These are phyloP conservation scores for Drosophila ezoana DNA, from an alignment of 2,888 invertebrate genomes.

Conservation along the genomic window DNA sequence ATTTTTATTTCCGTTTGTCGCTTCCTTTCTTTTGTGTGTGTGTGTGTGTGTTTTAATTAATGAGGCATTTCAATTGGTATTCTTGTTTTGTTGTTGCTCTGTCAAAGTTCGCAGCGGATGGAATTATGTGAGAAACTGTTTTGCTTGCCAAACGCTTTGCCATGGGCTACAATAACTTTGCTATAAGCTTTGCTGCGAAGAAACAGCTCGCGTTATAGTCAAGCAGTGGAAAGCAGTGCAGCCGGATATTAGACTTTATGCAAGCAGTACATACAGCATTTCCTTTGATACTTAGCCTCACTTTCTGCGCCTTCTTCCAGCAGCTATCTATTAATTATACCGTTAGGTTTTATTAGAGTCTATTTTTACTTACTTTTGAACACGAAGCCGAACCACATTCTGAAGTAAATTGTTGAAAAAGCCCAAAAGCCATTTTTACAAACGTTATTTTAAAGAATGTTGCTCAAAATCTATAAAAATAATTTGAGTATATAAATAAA, in stretches of 20 bases:
- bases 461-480: neutral
- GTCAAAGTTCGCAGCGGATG: constrained; percentile 35
- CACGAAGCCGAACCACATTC: neutral
- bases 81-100: constrained; percentile 20
- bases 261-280: constrained; percentile 1
- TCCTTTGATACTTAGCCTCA: neutral
- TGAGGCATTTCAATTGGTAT: constrained; percentile 43
- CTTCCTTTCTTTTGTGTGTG: constrained; percentile 3
- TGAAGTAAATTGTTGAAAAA: too few relatives aligned
- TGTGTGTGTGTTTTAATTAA: constrained; percentile 57
- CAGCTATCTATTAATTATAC: too few relatives aligned
- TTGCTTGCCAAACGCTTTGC: constrained; percentile 19
- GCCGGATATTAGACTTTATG: neutral
- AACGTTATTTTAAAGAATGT: neutral
- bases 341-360: neutral
- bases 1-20: constrained; percentile 4
- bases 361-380: neutral
- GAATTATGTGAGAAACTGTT: constrained; percentile 13
- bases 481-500: constrained; percentile 5
- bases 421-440: neutral
- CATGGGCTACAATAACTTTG: neutral
- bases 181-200: neutral
- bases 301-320: too few relatives aligned
- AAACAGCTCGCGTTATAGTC: neutral
- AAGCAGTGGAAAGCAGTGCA: constrained; percentile 11